These are phyloP conservation scores for Fistularia commersonii DNA, from an alignment of 2,797 vertebrate genomes.

Conservation along the genomic window DNA sequence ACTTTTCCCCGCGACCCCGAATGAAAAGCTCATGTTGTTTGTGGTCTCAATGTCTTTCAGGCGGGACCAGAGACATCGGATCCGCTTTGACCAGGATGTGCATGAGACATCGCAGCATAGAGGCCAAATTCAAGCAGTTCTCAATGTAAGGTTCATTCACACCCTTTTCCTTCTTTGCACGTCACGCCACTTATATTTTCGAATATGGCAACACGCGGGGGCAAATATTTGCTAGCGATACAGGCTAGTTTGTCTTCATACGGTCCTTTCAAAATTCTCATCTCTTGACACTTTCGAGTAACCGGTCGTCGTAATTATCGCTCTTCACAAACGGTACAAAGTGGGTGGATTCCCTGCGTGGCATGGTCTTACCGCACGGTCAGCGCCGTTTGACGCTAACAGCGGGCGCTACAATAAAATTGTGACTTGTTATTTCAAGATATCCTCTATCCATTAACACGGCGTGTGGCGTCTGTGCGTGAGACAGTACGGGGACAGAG, in stretches of 20 bases:
- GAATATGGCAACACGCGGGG: not conserved
- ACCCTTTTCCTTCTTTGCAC: not conserved
- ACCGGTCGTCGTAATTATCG: no score
- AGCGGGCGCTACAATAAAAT: conserved; percentile 15
- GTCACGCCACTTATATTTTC: conserved; percentile 4
- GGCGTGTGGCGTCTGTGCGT: conserved; percentile 19
- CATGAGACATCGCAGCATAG: conserved; percentile 83
- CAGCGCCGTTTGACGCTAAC: conserved; percentile 13
- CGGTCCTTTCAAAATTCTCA: no score
- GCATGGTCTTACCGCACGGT: conserved; percentile 10
- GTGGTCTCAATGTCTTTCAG: conserved; percentile 56
- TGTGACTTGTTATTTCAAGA: conserved; percentile 3
- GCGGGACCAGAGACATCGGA: conserved; percentile 82
- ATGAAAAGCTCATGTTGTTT: not conserved
- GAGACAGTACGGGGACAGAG: conserved; percentile 44
- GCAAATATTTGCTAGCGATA: no score
- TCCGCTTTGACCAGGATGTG: conserved; percentile 84
- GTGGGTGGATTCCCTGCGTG: conserved; percentile 9
- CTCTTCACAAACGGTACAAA: conserved; percentile 3
- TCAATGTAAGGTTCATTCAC: conserved; percentile 80
- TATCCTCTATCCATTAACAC: conserved; percentile 20
- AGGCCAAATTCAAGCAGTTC: conserved; percentile 80
- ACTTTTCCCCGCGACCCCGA: no score
- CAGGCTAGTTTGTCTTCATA: no score
- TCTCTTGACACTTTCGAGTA: no score